A percentile compares a stretch with the other conserved stretches of the same genome.
Evolutionary conservation across 2,888 invertebrate genomes (phyloP).

Genomic region (Alloscopus bannaensis): DNA sequence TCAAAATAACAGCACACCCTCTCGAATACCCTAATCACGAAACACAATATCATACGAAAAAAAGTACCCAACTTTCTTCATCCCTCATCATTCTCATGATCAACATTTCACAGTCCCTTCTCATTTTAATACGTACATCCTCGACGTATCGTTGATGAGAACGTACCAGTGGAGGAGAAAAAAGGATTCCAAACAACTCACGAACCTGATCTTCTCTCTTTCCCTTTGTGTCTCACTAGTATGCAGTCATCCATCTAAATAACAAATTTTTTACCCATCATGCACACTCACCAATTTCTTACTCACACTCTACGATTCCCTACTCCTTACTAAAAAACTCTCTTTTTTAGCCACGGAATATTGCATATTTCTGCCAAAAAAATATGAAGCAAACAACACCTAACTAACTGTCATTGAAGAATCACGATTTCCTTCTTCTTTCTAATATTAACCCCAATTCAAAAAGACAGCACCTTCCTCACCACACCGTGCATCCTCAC

Average conservation of each 20-base stretch:
- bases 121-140: not conserved
- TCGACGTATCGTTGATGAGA: slow-evolving; percentile 7
- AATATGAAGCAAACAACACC: slow-evolving; percentile 12
- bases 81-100: slow-evolving; percentile 10
- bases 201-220: slow-evolving; percentile 52
- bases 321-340: too few species aligned
- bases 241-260: slow-evolving; percentile 7
- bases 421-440: slow-evolving; percentile 46
- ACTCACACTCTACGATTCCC: too few species aligned
- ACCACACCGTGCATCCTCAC: too few species aligned
- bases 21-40: not conserved
- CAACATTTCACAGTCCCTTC: slow-evolving; percentile 2
- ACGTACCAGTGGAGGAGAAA: slow-evolving; percentile 25
- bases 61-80: slow-evolving; percentile 22
- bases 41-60: slow-evolving; percentile 17
- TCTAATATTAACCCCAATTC: slow-evolving; percentile 52
- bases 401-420: slow-evolving; percentile 51
- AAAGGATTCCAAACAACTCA: slow-evolving; percentile 68
- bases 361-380: slow-evolving; percentile 2
- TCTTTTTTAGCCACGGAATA: too few species aligned
- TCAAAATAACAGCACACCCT: slow-evolving; percentile 50
- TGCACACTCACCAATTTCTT: not conserved
- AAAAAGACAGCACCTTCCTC: not conserved
- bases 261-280: slow-evolving; percentile 22
- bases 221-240: not conserved